phyloP scores from a whole-genome alignment of 2,888 invertebrate genomes.

The Drosophila aldrichi region DNA sequence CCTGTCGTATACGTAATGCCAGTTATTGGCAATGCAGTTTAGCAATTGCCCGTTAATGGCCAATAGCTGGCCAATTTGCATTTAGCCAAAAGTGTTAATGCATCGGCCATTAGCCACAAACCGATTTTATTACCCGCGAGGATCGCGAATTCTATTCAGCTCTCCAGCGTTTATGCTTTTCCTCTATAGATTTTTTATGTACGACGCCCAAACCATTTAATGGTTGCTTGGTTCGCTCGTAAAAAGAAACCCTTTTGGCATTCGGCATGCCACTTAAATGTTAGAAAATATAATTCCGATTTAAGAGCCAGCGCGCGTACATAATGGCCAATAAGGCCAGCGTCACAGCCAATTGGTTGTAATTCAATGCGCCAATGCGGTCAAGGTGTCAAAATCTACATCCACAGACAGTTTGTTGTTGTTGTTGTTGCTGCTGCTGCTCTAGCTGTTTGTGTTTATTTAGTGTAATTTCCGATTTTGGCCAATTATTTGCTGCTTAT shows the following conservation, averaged over 20 bases:
- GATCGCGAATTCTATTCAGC: constrained; percentile 23
- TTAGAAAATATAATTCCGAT: constrained; percentile 54
- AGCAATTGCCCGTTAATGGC: constrained; percentile 53
- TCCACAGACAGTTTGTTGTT: constrained; percentile 18
- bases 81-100: constrained; percentile 50
- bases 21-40: constrained; percentile 57
- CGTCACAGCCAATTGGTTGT: constrained; percentile 43
- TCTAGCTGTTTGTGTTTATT: constrained; percentile 19
- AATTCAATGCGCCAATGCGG: constrained; percentile 68
- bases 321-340: constrained; percentile 73
- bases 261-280: constrained; percentile 55
- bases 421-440: constrained; percentile 9
- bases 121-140: constrained; percentile 41
- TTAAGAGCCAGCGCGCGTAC: constrained; percentile 49
- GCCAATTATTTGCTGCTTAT: constrained; percentile 64
- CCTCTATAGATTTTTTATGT: constrained; percentile 10
- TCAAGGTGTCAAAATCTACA: constrained; percentile 68
- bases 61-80: constrained; percentile 28
- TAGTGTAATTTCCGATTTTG: constrained; percentile 52
- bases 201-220: constrained; percentile 25
- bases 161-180: constrained; percentile 2
- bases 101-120: constrained; percentile 40
- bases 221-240: constrained; percentile 10
- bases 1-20: constrained; percentile 68
- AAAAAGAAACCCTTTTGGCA: constrained; percentile 56